phyloP scores from a whole-genome alignment of 2,113 vertebrate species.

The Cyanoliseus patagonus region DNA sequence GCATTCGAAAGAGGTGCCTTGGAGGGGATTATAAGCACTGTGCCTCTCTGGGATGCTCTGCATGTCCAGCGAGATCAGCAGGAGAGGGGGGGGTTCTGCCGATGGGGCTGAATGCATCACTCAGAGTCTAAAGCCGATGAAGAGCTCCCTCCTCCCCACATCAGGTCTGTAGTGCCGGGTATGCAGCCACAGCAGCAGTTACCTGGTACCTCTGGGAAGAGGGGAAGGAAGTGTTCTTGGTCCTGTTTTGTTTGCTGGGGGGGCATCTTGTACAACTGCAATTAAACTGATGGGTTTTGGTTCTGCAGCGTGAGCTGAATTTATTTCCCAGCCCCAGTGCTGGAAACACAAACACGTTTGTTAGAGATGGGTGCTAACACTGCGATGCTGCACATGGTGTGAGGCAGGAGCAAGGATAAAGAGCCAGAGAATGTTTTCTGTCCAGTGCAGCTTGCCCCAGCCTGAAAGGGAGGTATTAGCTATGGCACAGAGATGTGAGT shows the following conservation, averaged over 20 bases:
- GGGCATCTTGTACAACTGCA: background rate
- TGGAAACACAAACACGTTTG: background rate
- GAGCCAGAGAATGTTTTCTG: background rate
- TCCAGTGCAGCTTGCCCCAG: background rate
- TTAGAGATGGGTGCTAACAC: background rate
- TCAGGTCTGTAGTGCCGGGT: rapidly evolving
- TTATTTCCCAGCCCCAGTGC: background rate
- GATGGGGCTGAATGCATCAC: background rate
- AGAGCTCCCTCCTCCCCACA: background rate
- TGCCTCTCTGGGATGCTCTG: background rate
- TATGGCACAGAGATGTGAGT: background rate
- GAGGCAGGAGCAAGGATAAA: background rate
- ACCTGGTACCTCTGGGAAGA: background rate
- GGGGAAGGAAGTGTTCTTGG: background rate
- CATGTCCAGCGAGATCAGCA: background rate
- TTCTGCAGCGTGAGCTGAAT: background rate
- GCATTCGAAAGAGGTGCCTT: no score
- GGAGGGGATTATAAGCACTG: rapidly evolving
- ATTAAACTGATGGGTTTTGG: background rate
- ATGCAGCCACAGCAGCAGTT: rapidly evolving
- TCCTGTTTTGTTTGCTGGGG: background rate
- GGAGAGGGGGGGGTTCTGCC: background rate
- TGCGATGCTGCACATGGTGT: rapidly evolving
- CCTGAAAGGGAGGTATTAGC: background rate
- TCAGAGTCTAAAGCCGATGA: background rate